A percentile compares a stretch with the other conserved stretches of the same genome.
These are phyloP conservation scores for Montipora foliosa DNA, from an alignment of 64 coral and sea anemone species.

Conservation along the genomic window DNA sequence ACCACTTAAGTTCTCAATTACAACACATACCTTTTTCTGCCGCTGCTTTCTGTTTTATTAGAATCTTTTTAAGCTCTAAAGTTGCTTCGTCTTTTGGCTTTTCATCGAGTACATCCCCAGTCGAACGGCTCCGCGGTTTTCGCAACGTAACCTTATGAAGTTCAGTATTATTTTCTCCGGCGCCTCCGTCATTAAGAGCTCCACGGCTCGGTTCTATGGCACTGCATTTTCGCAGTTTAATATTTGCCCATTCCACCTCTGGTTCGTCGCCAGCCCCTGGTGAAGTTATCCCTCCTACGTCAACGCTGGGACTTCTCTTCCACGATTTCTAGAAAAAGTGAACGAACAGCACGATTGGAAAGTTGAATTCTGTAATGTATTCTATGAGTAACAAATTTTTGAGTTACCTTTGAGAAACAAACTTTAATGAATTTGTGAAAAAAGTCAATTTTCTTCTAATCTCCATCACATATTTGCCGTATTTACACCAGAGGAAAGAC, in stretches of 20 bases:
- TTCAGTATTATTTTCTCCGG: neutral
- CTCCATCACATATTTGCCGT: no score
- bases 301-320: slow-evolving; percentile 48
- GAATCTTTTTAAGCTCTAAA: slow-evolving; percentile 56
- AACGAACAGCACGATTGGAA: neutral
- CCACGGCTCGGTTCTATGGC: neutral
- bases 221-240: slow-evolving; percentile 61
- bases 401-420: no score
- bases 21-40: slow-evolving; percentile 46
- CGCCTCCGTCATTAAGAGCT: neutral
- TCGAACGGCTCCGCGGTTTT: slow-evolving; percentile 70
- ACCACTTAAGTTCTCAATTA: no score
- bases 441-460: no score
- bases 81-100: slow-evolving; percentile 55
- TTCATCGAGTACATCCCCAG: slow-evolving; percentile 56
- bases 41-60: slow-evolving; percentile 57
- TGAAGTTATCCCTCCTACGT: slow-evolving; percentile 10
- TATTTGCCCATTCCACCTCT: slow-evolving; percentile 39
- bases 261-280: neutral
- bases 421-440: no score
- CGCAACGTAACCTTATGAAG: slow-evolving; percentile 11
- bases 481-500: no score
- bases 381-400: no score
- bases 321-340: slow-evolving; percentile 18
- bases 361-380: neutral